A percentile compares a stretch with the other conserved stretches of the same genome.
These are phyloP conservation scores for Gouania willdenowi DNA, from an alignment of 2,797 vertebrate species.

Conservation along the genomic window DNA sequence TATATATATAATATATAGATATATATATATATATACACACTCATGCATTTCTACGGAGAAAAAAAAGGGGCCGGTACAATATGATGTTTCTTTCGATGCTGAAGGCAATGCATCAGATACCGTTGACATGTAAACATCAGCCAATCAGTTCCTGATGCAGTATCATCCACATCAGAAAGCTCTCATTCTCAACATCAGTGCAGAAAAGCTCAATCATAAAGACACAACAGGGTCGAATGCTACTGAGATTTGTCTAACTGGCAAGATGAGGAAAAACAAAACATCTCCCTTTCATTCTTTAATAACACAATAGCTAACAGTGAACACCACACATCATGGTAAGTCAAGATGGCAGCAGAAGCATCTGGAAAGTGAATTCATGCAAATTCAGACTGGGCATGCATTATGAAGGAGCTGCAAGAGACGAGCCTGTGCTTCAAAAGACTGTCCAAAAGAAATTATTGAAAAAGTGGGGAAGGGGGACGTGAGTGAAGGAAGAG, in stretches of 20 bases:
- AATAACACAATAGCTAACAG: conserved; percentile 48
- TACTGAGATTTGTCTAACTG: conserved; percentile 2
- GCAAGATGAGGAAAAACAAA: conserved; percentile 24
- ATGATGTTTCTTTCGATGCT: conserved; percentile 80
- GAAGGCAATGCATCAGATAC: conserved; percentile 99
- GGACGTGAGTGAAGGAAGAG: conserved; percentile 49
- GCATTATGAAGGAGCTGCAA: conserved; percentile 66
- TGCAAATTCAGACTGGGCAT: conserved; percentile 68
- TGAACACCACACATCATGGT: conserved; percentile 64
- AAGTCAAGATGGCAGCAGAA: conserved; percentile 70
- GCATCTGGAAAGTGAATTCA: conserved; percentile 72
- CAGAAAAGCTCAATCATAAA: conserved; percentile 2
- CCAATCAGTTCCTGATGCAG: conserved; percentile 99
- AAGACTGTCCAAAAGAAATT: conserved; percentile 56
- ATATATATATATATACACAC: too few relatives aligned
- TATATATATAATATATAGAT: too few relatives aligned
- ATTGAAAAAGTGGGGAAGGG: conserved; percentile 36
- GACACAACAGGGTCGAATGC: conserved; percentile 8
- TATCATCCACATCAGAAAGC: conserved; percentile 96
- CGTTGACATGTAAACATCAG: conserved; percentile 86
- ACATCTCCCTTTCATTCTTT: conserved; percentile 42
- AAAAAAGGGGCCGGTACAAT: neutral
- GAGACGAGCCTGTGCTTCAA: conserved; percentile 67
- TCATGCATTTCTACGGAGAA: too few relatives aligned
- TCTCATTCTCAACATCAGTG: conserved; percentile 27